Conservation (phyloP, 1,140 invertebrate species). For the Drosophila ogumai region DNA sequence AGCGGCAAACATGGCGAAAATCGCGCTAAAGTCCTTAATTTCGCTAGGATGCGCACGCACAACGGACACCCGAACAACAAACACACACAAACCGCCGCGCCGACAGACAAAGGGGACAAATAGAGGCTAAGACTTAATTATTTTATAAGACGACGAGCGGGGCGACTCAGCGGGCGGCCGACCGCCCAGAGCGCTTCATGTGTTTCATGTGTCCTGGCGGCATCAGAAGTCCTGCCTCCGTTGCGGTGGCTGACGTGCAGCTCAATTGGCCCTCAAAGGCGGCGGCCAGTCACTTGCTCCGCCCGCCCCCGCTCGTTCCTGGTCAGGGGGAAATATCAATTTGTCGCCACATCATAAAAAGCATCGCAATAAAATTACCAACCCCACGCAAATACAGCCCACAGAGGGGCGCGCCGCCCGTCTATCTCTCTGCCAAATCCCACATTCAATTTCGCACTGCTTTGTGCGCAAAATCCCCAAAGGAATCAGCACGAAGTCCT, state of each 20-base stretch:
- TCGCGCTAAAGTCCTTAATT: slow-evolving; percentile 81
- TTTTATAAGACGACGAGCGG: slow-evolving; percentile 70
- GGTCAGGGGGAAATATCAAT: slow-evolving; percentile 78
- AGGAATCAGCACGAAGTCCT: slow-evolving; percentile 70
- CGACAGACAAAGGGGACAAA: slow-evolving; percentile 63
- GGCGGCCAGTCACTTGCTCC: slow-evolving; percentile 11
- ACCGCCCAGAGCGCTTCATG: slow-evolving; percentile 68
- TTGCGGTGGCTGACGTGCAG: slow-evolving; percentile 38
- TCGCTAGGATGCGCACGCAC: slow-evolving; percentile 70
- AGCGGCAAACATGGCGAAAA: slow-evolving; percentile 60
- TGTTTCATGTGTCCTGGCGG: slow-evolving; percentile 45
- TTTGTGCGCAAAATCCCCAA: slow-evolving; percentile 82
- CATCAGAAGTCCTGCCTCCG: slow-evolving; percentile 40
- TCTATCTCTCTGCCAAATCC: slow-evolving; percentile 78
- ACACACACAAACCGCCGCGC: slow-evolving; percentile 61
- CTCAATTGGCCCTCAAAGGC: slow-evolving; percentile 75
- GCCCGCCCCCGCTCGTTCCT: neutral
- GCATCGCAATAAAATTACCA: slow-evolving; percentile 82
- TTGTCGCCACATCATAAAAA: slow-evolving; percentile 84
- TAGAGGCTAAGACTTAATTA: slow-evolving; percentile 76
- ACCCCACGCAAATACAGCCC: slow-evolving; percentile 38
- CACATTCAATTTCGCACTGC: slow-evolving; percentile 84
- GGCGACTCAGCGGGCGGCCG: slow-evolving; percentile 55
- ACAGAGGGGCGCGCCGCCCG: slow-evolving; percentile 18
- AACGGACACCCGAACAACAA: slow-evolving; percentile 63